phyloP scores from a whole-genome alignment of 2,888 invertebrate genomes.

The Trichogramma evanescens region DNA sequence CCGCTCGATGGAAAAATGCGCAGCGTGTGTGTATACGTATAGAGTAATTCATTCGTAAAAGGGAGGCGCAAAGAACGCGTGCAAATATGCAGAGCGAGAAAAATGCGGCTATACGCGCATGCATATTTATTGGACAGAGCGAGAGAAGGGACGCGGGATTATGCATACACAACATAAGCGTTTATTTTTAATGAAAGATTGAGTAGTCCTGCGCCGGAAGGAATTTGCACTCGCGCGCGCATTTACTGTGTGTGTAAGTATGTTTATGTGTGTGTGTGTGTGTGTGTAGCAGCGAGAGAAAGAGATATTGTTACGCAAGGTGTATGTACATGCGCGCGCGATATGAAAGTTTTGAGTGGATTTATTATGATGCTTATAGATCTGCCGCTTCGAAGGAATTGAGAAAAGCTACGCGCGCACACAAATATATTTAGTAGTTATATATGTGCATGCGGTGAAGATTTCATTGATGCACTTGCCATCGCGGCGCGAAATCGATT shows the following conservation, averaged over 20 bases:
- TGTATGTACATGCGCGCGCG: background rate
- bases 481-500: background rate
- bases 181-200: background rate
- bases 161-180: background rate
- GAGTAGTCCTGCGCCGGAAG: background rate
- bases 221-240: background rate
- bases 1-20: background rate
- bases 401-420: too few species aligned
- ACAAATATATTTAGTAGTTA: too few species aligned
- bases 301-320: conserved; percentile 2
- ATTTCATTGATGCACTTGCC: background rate
- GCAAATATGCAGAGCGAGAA: too few species aligned
- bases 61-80: background rate
- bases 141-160: background rate
- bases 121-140: too few species aligned
- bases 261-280: too few species aligned
- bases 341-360: conserved; percentile 13
- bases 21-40: background rate
- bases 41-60: conserved; percentile 8
- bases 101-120: background rate
- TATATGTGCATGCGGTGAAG: too few species aligned
- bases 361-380: background rate
- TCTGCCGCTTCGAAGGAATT: too few species aligned
- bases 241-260: too few species aligned
- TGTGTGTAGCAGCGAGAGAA: background rate